phyloP scores from a whole-genome alignment of 2,113 vertebrate species.

The Murina feae region DNA sequence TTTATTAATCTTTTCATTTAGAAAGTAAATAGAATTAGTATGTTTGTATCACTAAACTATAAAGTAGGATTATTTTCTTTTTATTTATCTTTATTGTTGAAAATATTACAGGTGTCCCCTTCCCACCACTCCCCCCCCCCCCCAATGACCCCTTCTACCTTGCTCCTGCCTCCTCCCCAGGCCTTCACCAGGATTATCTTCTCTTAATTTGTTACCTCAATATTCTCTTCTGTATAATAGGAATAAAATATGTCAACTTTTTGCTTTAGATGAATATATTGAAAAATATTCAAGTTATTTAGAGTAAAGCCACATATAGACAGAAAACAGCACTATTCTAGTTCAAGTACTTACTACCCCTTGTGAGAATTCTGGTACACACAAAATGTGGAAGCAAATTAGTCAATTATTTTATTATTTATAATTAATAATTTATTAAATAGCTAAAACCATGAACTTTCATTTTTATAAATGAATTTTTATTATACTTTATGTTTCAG shows the following conservation, averaged over 20 bases:
- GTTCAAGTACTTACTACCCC: neutral
- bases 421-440: neutral
- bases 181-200: neutral
- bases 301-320: neutral
- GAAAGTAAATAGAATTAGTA: neutral
- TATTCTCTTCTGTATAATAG: neutral
- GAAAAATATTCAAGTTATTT: neutral
- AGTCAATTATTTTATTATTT: neutral
- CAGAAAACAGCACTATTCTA: neutral
- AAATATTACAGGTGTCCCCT: too few species aligned
- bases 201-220: neutral
- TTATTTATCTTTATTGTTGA: too few species aligned
- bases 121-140: too few species aligned
- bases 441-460: neutral
- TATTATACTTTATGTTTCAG: neutral
- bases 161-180: too few species aligned
- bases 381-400: neutral
- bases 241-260: neutral
- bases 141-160: too few species aligned
- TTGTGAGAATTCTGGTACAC: neutral
- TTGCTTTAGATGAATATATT: neutral
- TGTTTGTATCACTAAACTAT: neutral
- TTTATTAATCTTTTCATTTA: slow-evolving; percentile 30
- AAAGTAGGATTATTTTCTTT: neutral
- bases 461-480: neutral